Percentiles rank a stretch among this genome's conserved stretches.
Evolutionary conservation across 2,888 invertebrate genomes (phyloP).

Genomic region (Xestobium rufovillosum): DNA sequence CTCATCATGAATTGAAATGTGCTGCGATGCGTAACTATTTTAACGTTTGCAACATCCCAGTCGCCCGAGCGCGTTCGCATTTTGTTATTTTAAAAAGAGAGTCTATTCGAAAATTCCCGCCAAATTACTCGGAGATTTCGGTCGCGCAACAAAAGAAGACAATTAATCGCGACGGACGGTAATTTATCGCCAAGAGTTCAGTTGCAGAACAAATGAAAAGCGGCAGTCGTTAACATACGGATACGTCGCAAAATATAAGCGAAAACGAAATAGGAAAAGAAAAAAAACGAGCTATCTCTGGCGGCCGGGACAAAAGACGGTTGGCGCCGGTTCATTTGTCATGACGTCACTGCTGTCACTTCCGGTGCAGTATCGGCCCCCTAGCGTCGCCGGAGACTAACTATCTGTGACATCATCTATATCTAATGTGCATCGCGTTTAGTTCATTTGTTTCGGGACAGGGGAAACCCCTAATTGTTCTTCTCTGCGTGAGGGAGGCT

Average conservation of each 20-base stretch:
- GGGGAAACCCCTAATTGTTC: neutral
- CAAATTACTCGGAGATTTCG: too few species aligned
- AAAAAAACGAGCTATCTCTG: conserved; percentile 13
- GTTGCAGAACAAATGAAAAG: too few species aligned
- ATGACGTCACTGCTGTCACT: conserved; percentile 42
- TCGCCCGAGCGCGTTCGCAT: too few species aligned
- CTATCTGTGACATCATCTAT: conserved; percentile 32
- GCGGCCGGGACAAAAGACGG: conserved; percentile 30
- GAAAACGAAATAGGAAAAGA: conserved; percentile 3
- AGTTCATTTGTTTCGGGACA: neutral
- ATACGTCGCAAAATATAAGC: conserved; percentile 15
- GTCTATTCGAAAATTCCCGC: too few species aligned
- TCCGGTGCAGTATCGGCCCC: conserved; percentile 33
- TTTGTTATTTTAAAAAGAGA: too few species aligned
- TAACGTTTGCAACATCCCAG: too few species aligned
- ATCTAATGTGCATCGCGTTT: conserved; percentile 24
- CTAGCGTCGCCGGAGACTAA: conserved; percentile 26
- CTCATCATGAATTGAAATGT: conserved; percentile 25
- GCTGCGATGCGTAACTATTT: conserved; percentile 25
- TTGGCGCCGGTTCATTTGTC: conserved; percentile 44
- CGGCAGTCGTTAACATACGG: too few species aligned
- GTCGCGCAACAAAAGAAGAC: too few species aligned
- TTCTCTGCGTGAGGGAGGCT: neutral
- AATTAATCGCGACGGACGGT: too few species aligned
- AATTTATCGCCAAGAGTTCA: too few species aligned